Percentiles rank a stretch among this genome's conserved stretches.
Evolutionary conservation across 2,113 vertebrate species (phyloP).

Genomic region (Rhizomys pruinosus): DNA sequence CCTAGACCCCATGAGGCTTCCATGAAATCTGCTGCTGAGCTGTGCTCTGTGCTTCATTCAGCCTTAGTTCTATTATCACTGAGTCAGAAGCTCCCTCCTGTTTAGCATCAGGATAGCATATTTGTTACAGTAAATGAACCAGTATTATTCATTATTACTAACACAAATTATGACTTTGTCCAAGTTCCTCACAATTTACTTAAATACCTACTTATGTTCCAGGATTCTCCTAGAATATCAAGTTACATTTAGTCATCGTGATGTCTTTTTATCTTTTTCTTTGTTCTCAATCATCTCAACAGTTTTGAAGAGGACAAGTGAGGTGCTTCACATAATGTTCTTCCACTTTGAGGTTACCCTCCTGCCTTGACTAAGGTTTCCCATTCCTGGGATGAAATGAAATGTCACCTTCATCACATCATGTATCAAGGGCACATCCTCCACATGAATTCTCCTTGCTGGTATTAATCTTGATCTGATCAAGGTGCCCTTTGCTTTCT

Average conservation of each 20-base stretch:
- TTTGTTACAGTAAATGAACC: conserved; percentile 5
- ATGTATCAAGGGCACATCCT: too few species aligned
- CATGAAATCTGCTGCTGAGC: not conserved
- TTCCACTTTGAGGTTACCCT: not conserved
- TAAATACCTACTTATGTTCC: not conserved
- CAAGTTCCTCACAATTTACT: not conserved
- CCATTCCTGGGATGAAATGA: not conserved
- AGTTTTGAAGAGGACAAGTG: not conserved
- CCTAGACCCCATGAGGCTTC: too few species aligned
- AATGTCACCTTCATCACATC: not conserved
- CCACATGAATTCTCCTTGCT: not conserved
- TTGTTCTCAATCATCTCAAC: not conserved
- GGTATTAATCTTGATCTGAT: not conserved
- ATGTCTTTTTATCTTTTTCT: not conserved
- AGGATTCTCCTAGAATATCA: not conserved
- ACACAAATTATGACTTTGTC: not conserved
- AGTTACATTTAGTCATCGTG: not conserved
- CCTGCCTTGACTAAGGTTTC: not conserved
- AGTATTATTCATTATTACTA: not conserved
- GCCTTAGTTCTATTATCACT: not conserved
- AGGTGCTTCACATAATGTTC: not conserved
- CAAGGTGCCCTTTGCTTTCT: not conserved
- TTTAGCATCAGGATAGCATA: not conserved
- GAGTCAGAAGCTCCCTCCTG: not conserved
- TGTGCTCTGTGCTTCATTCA: not conserved